Evolutionary conservation across 1,140 invertebrate species (phyloP), one percentile per base, ranked within the genome.

Genomic region (Probaryconus sp.): DNA sequence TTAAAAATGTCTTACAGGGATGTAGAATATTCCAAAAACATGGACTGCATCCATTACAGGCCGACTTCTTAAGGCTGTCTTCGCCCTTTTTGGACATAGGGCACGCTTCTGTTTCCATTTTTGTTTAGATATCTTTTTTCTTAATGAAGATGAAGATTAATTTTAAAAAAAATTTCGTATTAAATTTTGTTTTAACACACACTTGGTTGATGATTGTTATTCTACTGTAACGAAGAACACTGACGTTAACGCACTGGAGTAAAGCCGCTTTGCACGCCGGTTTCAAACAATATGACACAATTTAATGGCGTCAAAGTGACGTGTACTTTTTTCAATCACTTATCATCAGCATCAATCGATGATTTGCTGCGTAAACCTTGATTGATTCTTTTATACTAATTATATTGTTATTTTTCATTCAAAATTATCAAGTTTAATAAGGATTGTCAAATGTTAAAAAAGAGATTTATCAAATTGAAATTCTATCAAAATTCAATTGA

Each of bases 21-120:
- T 85, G 69, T 16, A 86, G 77, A 28, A 87, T 81, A 68, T 81
- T 85, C 85, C 85, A 87, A 75, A 86, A 81, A 63, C 85, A 85
- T 24, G 82, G 81, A 42, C 61, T 79, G 31, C 74, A 65, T 16
- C 63, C 77, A 14, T 85, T 84, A 72, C 81, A 83, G 37, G 75
- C 60, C 18, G 18, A 3, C 0, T 60, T 51, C 35, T 67, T 67
- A 63, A 48, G 67, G 47, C 42, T 65, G 5, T 72, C 69, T 26
- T 60, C 69, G 40, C 47, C 30, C 16, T 63, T 73, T 63, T 61
- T 73, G 7, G 60, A 38, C 21, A 45, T 35, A 1, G 50, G 18
- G 7, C 63, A 33, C 43, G 20, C 48, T 40, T 64, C 69, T 5
- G 63, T 2, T 18, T 73, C 63, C 70, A 67, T 73, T 5, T 48